Percentiles rank a stretch among this genome's conserved stretches.
Conservation (phyloP, 2,113 vertebrate species). For the Gorsachius goisagi region DNA sequence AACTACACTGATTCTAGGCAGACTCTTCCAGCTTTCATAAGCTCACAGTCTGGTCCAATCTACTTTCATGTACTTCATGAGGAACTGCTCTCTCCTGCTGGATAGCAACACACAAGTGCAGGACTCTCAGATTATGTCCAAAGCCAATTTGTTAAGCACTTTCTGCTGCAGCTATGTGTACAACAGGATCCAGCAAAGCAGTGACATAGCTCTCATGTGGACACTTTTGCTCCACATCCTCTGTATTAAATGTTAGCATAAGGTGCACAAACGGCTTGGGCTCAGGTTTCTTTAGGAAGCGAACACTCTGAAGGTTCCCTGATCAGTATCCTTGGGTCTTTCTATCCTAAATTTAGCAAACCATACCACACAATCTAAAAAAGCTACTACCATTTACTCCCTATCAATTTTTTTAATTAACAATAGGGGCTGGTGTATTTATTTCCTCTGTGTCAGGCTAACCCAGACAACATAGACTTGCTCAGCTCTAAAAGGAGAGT, state of each 20-base stretch:
- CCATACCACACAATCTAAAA: neutral
- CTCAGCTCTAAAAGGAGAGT: neutral
- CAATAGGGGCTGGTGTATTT: neutral
- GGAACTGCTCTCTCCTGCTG: neutral
- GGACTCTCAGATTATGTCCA: neutral
- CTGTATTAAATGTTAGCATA: rapidly evolving
- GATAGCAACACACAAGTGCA: neutral
- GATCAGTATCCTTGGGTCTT: no score
- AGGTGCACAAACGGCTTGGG: neutral
- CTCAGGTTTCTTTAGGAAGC: neutral
- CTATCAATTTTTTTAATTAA: neutral
- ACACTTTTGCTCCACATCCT: neutral
- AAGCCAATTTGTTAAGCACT: neutral
- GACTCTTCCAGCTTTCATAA: neutral
- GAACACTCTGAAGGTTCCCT: neutral
- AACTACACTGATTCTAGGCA: rapidly evolving
- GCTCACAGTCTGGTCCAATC: rapidly evolving
- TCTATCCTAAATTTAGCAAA: neutral
- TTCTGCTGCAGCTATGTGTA: neutral
- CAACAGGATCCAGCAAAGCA: neutral
- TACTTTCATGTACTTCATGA: rapidly evolving
- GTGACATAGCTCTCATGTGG: neutral
- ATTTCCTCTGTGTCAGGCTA: neutral
- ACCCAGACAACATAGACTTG: rapidly evolving
- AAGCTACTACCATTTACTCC: neutral